Base-by-base conservation (phyloP, 1,140 invertebrate species). In the Drosophila albomicans region DNA sequence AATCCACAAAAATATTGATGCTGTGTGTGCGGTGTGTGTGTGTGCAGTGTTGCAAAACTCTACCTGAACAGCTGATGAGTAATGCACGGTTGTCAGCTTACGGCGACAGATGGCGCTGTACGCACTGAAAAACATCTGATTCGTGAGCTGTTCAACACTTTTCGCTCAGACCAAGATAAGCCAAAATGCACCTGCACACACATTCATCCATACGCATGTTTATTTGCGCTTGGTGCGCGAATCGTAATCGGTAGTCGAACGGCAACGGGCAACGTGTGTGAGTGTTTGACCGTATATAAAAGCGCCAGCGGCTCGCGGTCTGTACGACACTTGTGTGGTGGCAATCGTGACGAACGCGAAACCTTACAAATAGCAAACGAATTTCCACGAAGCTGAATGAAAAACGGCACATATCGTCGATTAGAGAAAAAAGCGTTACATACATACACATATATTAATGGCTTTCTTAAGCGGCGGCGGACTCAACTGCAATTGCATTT, bases 401-500 rank as follows among this genome's bases (percentile, higher is more conserved):
- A 68, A 65, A 28, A 1, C 7, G 3, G 20, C 20, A 45, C 10
- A 72, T 25, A 10, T 38, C 7, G 35, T 38, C 32, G 8, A 10
- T 3, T 10, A 38, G 8, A 8, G 10, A 8, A 20, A 57, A 11
- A 20, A 41, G 4, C 28, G 32, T n/a, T 10, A 63, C 49, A 35
- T 16, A 61, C 45, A 20, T 4, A 65, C 16, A 65, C 41, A 11
- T 32, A 38, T 20, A 49, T 54, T 46, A 63, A 75, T 74, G 65
- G 65, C 71, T 62, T 35, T 48, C 13, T 20, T 8, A 30, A 41
- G 45, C 30, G 35, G 35, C 30, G 35, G 35, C 35, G 13, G 38
- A 51, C 1, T 28, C 11, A 72, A 76, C n/a, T 76, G 54, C 54
- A 72, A 76, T 72, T 64, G 54, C 25, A 81, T 75, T 38, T 68